Evolutionary conservation across 2,113 vertebrate species (phyloP), one percentile per base, ranked within the genome.

Genomic region (Uria lomvia): DNA sequence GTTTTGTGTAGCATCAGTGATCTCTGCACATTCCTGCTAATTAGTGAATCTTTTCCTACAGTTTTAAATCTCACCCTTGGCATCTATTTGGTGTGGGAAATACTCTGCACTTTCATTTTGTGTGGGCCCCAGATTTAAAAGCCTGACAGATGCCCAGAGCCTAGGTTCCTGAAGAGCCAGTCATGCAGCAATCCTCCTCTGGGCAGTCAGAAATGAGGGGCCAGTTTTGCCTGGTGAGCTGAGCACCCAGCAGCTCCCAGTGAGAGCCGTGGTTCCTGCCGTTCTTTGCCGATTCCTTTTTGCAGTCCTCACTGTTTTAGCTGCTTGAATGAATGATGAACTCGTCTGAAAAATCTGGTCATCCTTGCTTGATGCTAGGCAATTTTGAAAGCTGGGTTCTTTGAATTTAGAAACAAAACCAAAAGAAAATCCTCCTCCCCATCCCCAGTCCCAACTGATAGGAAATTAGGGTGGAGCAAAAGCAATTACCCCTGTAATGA

Each of bases 401-500:
- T 80, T 32, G 96, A 89, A 92, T 96, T 96, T 73, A 92, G 82
- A 97, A 96, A 81, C 49, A 96, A 93, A 95, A 87, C 34, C 49
- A 26, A 67, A 91, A 88, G 70, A 79, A 90, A 86, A 42, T 20
- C 15, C 62, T 88, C 60, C 74, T 87, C 14, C 30, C 36, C 53
- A 90, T 82, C 15, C 26, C 53, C 49, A 67, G 0, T 93, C 62
- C 78, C 63, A 86, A 11, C 0, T 94, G 87, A 93, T 95, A 90
- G 83, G 76, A 88, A 97, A 96, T 92, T 83, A 65, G 86, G 90
- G 96, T 92, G 95, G 96, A 96, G 97, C 94, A 97, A 93, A 96
- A 93, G 96, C 97, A 96, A 96, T 96, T 97, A 95, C 89, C 76
- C 84, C 77, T 96, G 92, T 98, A 98, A 98, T 98, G 97, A 97